These are phyloP conservation scores for Zaprionus ornatus DNA, from an alignment of 1,140 invertebrate species.

Conservation along the genomic window DNA sequence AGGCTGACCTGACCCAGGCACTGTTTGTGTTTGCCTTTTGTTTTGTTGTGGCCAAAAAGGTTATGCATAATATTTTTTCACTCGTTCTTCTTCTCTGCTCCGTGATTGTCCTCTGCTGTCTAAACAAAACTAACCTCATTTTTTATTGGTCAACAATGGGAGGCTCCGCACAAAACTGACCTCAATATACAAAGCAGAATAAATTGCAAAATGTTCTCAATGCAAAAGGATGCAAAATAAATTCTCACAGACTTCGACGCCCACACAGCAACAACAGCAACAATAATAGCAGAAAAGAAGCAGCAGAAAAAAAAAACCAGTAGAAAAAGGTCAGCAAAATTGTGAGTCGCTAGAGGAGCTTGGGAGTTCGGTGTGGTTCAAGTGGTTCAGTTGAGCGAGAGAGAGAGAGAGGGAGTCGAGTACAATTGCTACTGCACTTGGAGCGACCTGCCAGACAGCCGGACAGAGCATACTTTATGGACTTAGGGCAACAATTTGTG, in stretches of 20 bases:
- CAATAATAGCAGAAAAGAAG: background rate
- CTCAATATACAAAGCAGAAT: conserved; percentile 76
- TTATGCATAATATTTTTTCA: conserved; percentile 40
- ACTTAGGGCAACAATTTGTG: conserved; percentile 50
- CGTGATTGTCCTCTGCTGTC: conserved; percentile 49
- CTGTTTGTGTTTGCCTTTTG: conserved; percentile 43
- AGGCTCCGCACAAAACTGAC: conserved; percentile 62
- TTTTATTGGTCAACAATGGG: conserved; percentile 64
- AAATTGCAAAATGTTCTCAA: conserved; percentile 73
- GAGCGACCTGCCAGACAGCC: conserved; percentile 3
- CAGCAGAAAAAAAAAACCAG: background rate
- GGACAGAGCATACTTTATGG: conserved; percentile 56
- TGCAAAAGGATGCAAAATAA: conserved; percentile 78
- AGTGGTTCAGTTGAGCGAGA: conserved; percentile 18
- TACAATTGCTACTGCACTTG: conserved; percentile 29
- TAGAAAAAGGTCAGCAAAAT: conserved; percentile 45
- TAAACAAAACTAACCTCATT: conserved; percentile 78
- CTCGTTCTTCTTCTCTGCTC: conserved; percentile 23
- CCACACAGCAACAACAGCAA: conserved; percentile 47
- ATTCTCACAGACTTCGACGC: conserved; percentile 68
- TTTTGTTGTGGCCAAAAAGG: conserved; percentile 43
- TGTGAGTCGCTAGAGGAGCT: conserved; percentile 20
- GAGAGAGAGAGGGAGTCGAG: conserved; percentile 11
- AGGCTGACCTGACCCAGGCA: conserved; percentile 53
- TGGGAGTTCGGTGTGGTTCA: conserved; percentile 18